Percentiles rank a stretch among this genome's conserved stretches.
phyloP scores from a whole-genome alignment of 2,113 vertebrate species.

The Phainopepla nitens region DNA sequence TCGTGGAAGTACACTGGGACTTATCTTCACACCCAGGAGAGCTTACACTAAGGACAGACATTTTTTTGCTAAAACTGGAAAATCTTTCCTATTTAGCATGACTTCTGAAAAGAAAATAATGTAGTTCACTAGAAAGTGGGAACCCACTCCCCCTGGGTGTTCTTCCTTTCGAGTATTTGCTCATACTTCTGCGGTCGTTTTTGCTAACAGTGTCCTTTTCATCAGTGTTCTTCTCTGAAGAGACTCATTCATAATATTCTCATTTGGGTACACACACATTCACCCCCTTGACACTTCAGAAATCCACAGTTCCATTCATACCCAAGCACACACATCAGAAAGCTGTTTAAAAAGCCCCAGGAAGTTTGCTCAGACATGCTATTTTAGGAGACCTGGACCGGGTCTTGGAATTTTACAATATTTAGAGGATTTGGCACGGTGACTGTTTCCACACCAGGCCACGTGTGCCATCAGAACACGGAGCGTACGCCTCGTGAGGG shows the following conservation, averaged over 20 bases:
- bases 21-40: not conserved
- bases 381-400: conserved; percentile 68
- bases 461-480: not conserved
- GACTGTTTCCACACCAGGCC: conserved; percentile 15
- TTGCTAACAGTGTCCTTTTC: conserved; percentile 46
- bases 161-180: conserved; percentile 30
- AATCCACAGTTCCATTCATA: conserved; percentile 9
- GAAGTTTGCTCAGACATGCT: conserved; percentile 65
- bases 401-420: conserved; percentile 68
- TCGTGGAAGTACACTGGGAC: not conserved
- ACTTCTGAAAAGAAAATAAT: conserved; percentile 41
- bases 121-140: conserved; percentile 20
- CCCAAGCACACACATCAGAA: conserved; percentile 15
- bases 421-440: conserved; percentile 41
- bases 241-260: conserved; percentile 59
- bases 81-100: conserved; percentile 10
- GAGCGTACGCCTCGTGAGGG: accelerated
- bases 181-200: conserved; percentile 27
- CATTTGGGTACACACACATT: conserved; percentile 14
- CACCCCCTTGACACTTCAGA: not conserved
- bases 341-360: conserved; percentile 53
- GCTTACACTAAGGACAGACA: not conserved
- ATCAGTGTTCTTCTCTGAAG: conserved; percentile 52
- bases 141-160: conserved; percentile 37
- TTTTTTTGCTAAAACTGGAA: conserved; percentile 12